Base-by-base conservation (phyloP, 2,113 vertebrate species). In the Ahaetulla prasina region DNA sequence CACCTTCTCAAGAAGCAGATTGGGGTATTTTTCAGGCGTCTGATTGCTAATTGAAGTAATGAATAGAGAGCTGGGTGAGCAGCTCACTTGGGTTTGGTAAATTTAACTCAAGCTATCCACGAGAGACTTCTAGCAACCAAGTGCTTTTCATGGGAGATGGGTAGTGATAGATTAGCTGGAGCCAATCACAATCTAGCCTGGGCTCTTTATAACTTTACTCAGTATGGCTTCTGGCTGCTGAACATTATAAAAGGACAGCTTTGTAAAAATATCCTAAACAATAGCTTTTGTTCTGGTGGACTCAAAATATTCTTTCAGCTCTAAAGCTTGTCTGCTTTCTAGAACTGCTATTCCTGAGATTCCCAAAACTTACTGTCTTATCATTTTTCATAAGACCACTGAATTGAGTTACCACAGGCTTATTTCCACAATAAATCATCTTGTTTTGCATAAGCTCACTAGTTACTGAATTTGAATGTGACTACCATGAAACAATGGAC, bases 21-120 rank as follows among this genome's bases (percentile, higher is more conserved):
- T 98, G 98, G 97, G 97, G 97, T 97, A 96, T 98, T 98, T 98
- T 97, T 97, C 97, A 98, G 96, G 94, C 95, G 94, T 97, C 98
- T 97, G 97, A 97, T 97, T 97, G 96, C 98, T 98, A 98, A 98
- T 98, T 98, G 97, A 98, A 98, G 96, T 97, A 98, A 98, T 98
- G 98, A 98, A 98, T 97, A 97, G 96, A 98, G 93, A 95, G 93
- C 94, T 95, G 94, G 92, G 95, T 94, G 97, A 95, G 95, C 96
- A 2, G 91, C 95, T 95, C 94, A 95, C 96, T 96, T 95, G 10
- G 25, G 88, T 96, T 97, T 97, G 96, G 97, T 98, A 97, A 98
- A 98, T 96, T 97, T 97, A 97, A 96, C 96, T 96, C 96, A 95
- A 0, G 52, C 97, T 96, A 95, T 96, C 97, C 95, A 95, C 93